Evolutionary conservation across 2,888 invertebrate species (phyloP).

Genomic region (Pyrochroa serraticornis): DNA sequence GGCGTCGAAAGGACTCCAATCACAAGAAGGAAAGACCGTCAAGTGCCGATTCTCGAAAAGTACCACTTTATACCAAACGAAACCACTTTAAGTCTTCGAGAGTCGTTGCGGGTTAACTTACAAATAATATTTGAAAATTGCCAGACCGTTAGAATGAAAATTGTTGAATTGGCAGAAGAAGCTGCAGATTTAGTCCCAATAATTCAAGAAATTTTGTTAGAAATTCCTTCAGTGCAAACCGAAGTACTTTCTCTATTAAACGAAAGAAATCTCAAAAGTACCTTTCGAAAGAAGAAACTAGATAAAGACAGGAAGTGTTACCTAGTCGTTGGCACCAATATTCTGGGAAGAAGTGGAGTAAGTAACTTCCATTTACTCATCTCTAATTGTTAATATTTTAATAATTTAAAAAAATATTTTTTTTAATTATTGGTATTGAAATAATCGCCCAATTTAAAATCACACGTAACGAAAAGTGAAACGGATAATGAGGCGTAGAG

Average conservation of each 20-base stretch:
- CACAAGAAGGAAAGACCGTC: constrained; percentile 69
- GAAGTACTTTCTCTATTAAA: constrained; percentile 63
- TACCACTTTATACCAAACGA: constrained; percentile 73
- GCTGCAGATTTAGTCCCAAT: constrained; percentile 59
- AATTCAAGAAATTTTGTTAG: constrained; percentile 67
- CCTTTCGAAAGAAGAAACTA: constrained; percentile 60
- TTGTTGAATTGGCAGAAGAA: constrained; percentile 41
- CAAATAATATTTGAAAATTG: constrained; percentile 77
- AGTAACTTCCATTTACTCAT: too few species aligned
- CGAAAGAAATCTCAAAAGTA: too few species aligned
- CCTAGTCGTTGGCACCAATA: constrained; percentile 49
- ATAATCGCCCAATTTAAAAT: too few species aligned
- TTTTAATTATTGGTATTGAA: too few species aligned
- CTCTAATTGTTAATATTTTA: too few species aligned
- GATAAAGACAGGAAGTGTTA: constrained; percentile 44
- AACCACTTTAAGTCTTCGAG: constrained; percentile 33
- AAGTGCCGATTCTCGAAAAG: constrained; percentile 78
- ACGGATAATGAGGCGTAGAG: too few species aligned
- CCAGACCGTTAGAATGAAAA: constrained; percentile 59
- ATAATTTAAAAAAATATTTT: too few species aligned
- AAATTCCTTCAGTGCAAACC: constrained; percentile 73
- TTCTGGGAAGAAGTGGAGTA: constrained; percentile 61
- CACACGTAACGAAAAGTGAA: too few species aligned
- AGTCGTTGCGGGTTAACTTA: constrained; percentile 64
- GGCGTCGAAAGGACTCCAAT: constrained; percentile 80